A percentile compares a stretch with the other conserved stretches of the same genome.
phyloP scores from a whole-genome alignment of 2,888 invertebrate genomes.

The Notocelia uddmanniana region DNA sequence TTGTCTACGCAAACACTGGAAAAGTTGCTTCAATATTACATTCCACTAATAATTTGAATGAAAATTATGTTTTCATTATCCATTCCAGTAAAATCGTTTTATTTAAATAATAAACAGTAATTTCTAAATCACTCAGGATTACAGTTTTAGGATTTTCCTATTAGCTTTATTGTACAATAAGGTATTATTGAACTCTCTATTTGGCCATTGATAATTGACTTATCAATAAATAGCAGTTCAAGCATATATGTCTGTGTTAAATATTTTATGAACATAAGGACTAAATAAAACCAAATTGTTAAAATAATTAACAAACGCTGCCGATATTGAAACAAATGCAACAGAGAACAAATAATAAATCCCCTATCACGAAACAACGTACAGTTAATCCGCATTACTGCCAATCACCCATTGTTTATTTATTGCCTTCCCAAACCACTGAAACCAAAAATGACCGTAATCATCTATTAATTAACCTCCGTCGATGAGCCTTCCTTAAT shows the following conservation, averaged over 20 bases:
- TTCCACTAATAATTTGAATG: constrained; percentile 11
- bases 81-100: too few relatives aligned
- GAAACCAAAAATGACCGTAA: constrained; percentile 49
- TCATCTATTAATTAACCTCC: constrained; percentile 60
- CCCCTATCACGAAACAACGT: constrained; percentile 37
- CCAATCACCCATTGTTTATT: constrained; percentile 45
- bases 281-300: neutral
- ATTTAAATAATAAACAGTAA: too few relatives aligned
- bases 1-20: neutral
- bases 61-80: too few relatives aligned
- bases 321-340: constrained; percentile 9
- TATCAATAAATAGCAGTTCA: neutral
- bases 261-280: too few relatives aligned
- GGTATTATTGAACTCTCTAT: neutral
- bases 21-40: constrained; percentile 6
- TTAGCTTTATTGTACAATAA: too few relatives aligned
- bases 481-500: constrained; percentile 74
- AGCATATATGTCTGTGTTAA: too few relatives aligned
- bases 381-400: constrained; percentile 40
- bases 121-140: too few relatives aligned
- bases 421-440: constrained; percentile 39
- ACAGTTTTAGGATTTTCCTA: too few relatives aligned
- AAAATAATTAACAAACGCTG: constrained; percentile 6
- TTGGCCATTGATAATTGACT: neutral
- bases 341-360: constrained; percentile 19